Evolutionary conservation across 2,797 vertebrate species (phyloP).

Genomic region (Anguilla marmorata): DNA sequence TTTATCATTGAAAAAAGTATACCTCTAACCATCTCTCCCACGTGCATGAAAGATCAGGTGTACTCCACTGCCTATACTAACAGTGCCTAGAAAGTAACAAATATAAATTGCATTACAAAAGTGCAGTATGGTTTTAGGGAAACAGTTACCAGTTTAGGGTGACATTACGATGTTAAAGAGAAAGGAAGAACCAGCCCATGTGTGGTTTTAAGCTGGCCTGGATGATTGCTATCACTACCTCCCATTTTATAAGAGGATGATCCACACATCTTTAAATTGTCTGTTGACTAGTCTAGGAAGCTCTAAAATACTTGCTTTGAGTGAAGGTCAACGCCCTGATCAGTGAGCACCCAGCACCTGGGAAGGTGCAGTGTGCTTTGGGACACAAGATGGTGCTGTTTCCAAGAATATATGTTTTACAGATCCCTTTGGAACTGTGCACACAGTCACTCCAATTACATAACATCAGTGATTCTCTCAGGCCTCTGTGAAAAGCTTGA

Average conservation of each 20-base stretch:
- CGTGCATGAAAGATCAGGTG: no score
- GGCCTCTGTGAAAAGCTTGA: background rate
- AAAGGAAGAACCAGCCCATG: no score
- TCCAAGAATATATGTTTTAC: background rate
- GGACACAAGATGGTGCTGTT: conserved; percentile 19
- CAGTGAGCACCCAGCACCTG: background rate
- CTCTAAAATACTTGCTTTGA: no score
- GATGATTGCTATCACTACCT: no score
- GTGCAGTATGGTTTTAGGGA: background rate
- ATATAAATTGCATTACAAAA: no score
- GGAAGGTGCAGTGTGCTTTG: background rate
- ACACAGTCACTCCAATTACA: conserved; percentile 19
- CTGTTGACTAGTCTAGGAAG: no score
- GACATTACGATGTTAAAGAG: background rate
- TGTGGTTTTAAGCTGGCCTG: no score
- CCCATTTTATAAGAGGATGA: no score
- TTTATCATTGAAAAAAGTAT: background rate
- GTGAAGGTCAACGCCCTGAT: background rate
- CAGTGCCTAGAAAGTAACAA: no score
- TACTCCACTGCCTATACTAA: no score
- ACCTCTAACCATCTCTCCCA: background rate
- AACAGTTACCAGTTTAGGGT: background rate
- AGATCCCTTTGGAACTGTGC: background rate
- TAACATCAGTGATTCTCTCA: conserved; percentile 18
- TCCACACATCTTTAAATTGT: no score